Evolutionary conservation across 1,140 invertebrate species (phyloP), one percentile per base, ranked within the genome.

Genomic region (Drosophila quadrilineata): DNA sequence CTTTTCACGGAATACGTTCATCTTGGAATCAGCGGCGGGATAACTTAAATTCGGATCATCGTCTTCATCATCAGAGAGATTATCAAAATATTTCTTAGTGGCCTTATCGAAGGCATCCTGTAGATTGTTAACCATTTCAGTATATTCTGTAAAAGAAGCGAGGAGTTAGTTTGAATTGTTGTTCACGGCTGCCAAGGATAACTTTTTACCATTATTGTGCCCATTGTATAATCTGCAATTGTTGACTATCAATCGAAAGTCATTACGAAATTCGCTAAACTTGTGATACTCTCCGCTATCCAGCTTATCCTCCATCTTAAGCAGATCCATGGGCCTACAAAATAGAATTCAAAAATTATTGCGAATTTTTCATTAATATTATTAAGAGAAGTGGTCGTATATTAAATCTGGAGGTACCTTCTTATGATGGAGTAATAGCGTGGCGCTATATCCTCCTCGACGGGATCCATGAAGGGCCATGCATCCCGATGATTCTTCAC

Each of bases 211-310:
- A 92, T 96, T 97, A 79, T 96, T 94, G 68, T 94, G 94, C 28
- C 97, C 97, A 93, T 98, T 98, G 85, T 97, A 98, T 41, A 96
- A 91, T 59, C 94, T 91, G 89, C 96, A 98, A 89, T 98, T 98
- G 71, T 97, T 95, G 6, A 98, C 94, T 82, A 98, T 98, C 31
- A 97, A 92, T 72, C 95, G 93, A 90, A 98, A 97, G 90, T 98
- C 97, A 2, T 92, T 92, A 84, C 95, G 94, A 89, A 98, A 97
- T 90, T 96, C 94, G 33, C 92, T 92, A 64, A 95, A 93, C 62
- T 93, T 94, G 21, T 93, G 93, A 80, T 98, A 98, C 57, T 93
- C 93, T 19, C 95, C 94, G 71, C 92, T 92, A 77, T 96, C 95
- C 9, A 98, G 90, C 71, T 96, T 94, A 65, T 95, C 94, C 88